Conservation (phyloP, 2,888 invertebrate species). For the Cetonia aurata region DNA sequence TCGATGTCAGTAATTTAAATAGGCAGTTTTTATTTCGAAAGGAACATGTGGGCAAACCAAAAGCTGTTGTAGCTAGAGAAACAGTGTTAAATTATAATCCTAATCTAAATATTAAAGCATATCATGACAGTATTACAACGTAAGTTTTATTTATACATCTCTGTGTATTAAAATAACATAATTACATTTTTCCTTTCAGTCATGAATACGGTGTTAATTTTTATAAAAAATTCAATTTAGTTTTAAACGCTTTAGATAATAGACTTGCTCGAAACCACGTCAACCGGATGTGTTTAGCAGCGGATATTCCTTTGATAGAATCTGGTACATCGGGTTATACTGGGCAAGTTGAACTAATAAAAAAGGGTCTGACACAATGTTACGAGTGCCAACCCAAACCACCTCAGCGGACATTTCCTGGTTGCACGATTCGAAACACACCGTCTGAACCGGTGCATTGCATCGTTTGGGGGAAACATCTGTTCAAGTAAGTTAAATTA, state of each 20-base stretch:
- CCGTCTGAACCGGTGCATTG: constrained; percentile 99
- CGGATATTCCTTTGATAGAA: constrained; percentile 93
- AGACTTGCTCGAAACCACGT: constrained; percentile 97
- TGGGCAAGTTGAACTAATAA: constrained; percentile 93
- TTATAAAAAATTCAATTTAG: constrained; percentile 91
- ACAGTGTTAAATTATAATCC: constrained; percentile 92
- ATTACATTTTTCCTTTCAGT: constrained; percentile 66
- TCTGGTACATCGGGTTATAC: constrained; percentile 98
- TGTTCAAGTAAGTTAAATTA: constrained; percentile 86
- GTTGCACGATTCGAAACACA: constrained; percentile 98
- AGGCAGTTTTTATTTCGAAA: constrained; percentile 99
- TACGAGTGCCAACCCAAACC: constrained; percentile 97
- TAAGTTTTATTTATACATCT: constrained; percentile 65
- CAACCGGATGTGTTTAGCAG: constrained; percentile 97
- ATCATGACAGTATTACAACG: constrained; percentile 95
- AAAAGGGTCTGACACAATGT: constrained; percentile 91
- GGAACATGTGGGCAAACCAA: constrained; percentile 98
- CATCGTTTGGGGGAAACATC: constrained; percentile 99
- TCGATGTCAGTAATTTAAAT: constrained; percentile 99
- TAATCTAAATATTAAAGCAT: constrained; percentile 86
- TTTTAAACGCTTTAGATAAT: constrained; percentile 98
- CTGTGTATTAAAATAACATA: constrained; percentile 6
- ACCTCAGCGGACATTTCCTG: constrained; percentile 93
- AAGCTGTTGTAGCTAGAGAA: constrained; percentile 91
- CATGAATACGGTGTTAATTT: constrained; percentile 90